A percentile compares a stretch with the other conserved stretches of the same genome.
phyloP scores from a whole-genome alignment of 1,140 invertebrate species.

The Procambarus virginalis region DNA sequence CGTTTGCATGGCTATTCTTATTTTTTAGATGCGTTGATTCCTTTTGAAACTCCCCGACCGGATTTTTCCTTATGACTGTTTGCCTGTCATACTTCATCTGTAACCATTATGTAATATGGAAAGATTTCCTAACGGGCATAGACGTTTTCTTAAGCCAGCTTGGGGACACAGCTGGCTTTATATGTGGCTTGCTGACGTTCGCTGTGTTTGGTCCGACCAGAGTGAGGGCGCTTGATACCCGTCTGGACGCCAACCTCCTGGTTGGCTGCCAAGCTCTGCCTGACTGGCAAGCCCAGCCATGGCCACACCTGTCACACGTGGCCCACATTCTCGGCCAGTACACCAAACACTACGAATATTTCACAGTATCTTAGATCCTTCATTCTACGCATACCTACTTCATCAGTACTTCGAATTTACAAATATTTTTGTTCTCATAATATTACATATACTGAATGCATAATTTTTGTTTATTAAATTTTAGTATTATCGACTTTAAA shows the following conservation, averaged over 20 bases:
- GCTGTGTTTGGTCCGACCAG: neutral
- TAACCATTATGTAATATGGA: neutral
- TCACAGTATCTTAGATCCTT: neutral
- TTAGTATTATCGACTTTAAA: too few relatives aligned
- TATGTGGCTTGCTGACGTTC: slow-evolving; percentile 5
- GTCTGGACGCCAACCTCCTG: neutral
- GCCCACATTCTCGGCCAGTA: neutral
- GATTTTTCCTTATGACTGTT: neutral
- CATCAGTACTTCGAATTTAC: too few relatives aligned
- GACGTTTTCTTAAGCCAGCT: slow-evolving; percentile 2
- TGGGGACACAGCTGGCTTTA: slow-evolving; percentile 22
- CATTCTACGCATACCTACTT: neutral
- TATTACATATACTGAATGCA: too few relatives aligned
- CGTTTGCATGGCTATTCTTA: neutral
- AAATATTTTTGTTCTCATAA: too few relatives aligned
- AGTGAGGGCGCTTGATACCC: neutral
- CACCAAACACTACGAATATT: neutral
- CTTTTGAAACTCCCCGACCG: neutral
- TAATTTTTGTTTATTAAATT: too few relatives aligned
- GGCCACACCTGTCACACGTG: neutral
- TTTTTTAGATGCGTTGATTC: neutral
- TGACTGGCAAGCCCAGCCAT: neutral
- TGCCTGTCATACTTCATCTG: neutral
- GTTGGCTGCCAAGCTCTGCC: neutral
- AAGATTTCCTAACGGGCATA: neutral